Percentiles rank a stretch among this genome's conserved stretches.
Conservation (phyloP, 2,888 invertebrate species). For the Ophion ventricosus region DNA sequence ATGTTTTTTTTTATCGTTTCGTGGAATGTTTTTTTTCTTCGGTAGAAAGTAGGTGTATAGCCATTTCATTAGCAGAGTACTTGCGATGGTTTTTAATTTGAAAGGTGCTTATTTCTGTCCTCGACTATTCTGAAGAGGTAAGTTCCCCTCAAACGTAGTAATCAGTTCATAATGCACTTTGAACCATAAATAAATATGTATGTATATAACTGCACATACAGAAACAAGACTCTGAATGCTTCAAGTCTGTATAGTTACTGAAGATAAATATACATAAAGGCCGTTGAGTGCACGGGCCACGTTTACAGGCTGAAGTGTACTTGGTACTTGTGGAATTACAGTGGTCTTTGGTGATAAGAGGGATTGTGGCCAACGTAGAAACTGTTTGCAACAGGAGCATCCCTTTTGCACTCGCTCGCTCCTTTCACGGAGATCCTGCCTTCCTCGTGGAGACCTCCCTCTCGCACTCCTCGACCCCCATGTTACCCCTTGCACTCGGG, state of each 20-base stretch:
- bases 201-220: neutral
- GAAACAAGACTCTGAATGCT: slow-evolving; percentile 26
- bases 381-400: slow-evolving; percentile 49
- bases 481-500: slow-evolving; percentile 2
- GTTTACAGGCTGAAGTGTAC: slow-evolving; percentile 39
- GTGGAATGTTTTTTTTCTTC: no score
- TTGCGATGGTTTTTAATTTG: slow-evolving; percentile 1
- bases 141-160: slow-evolving; percentile 11
- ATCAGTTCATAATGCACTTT: slow-evolving; percentile 31
- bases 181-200: slow-evolving; percentile 1
- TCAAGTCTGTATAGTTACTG: slow-evolving; percentile 18
- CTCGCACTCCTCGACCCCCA: slow-evolving; percentile 5
- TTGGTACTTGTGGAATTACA: slow-evolving; percentile 56
- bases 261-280: slow-evolving; percentile 34
- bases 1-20: no score
- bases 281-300: slow-evolving; percentile 43
- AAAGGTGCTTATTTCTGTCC: slow-evolving; percentile 16
- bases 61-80: slow-evolving; percentile 1
- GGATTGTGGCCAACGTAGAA: slow-evolving; percentile 49
- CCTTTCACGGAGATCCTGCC: slow-evolving; percentile 34
- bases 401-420: slow-evolving; percentile 42
- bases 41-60: neutral
- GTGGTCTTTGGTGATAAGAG: slow-evolving; percentile 61
- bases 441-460: neutral
- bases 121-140: neutral